Evolutionary conservation across 1,140 invertebrate species (phyloP).

Genomic region (Nephila pilipes): DNA sequence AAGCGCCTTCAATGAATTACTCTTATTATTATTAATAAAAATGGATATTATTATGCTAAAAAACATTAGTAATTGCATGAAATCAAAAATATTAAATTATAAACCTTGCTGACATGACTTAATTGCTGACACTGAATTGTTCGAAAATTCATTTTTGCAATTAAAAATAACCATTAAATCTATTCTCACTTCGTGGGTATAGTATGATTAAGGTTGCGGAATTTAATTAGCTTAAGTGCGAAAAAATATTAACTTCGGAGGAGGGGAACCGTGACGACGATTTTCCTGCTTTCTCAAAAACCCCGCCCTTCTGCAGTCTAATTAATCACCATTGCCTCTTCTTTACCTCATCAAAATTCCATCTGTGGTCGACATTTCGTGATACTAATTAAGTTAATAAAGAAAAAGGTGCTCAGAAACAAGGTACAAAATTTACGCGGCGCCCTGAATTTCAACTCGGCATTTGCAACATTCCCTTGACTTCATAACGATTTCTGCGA

Average conservation of each 20-base stretch:
- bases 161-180: background rate
- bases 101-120: too few relatives aligned
- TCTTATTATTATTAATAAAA: too few relatives aligned
- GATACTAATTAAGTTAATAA: constrained; percentile 58
- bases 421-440: constrained; percentile 17
- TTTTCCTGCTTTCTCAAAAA: constrained; percentile 16
- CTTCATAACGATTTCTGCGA: constrained; percentile 12
- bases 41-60: too few relatives aligned
- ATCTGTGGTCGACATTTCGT: constrained; percentile 49
- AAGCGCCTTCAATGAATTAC: too few relatives aligned
- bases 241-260: constrained; percentile 22
- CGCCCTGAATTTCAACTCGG: constrained; percentile 9
- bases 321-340: constrained; percentile 63
- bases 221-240: constrained; percentile 51
- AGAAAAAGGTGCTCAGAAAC: constrained; percentile 22
- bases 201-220: background rate
- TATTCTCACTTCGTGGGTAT: background rate
- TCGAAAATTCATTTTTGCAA: background rate
- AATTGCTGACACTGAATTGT: background rate
- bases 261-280: constrained; percentile 15
- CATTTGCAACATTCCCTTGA: constrained; percentile 19
- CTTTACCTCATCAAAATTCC: constrained; percentile 57
- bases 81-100: too few relatives aligned
- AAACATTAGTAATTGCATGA: too few relatives aligned
- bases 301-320: constrained; percentile 50